These are phyloP conservation scores for Ceratina japonica DNA, from an alignment of 1,140 invertebrate species.

Conservation along the genomic window DNA sequence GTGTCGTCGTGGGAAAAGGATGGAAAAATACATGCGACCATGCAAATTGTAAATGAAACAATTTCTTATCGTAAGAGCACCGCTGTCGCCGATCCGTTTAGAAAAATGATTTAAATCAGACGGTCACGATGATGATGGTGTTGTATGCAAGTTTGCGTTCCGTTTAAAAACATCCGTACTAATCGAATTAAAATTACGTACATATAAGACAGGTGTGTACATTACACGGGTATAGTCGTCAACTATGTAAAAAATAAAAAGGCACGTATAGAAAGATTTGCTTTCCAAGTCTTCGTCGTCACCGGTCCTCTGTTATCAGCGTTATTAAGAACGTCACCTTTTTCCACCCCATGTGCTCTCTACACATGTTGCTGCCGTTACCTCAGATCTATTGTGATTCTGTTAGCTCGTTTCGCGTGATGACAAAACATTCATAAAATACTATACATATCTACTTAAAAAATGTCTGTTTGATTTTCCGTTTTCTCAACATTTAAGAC, in stretches of 20 bases:
- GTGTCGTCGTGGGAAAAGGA: slow-evolving; percentile 61
- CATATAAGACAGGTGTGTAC: slow-evolving; percentile 25
- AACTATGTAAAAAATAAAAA: slow-evolving; percentile 49
- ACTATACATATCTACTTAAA: slow-evolving; percentile 64
- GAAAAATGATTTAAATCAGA: slow-evolving; percentile 23
- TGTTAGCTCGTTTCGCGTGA: slow-evolving; percentile 42
- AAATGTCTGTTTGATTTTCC: slow-evolving; percentile 70
- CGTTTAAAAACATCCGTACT: slow-evolving; percentile 21
- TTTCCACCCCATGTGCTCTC: slow-evolving; percentile 63
- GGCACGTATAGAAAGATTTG: slow-evolving; percentile 44
- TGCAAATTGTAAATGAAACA: slow-evolving; percentile 34
- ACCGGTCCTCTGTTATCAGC: slow-evolving; percentile 30
- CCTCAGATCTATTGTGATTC: slow-evolving; percentile 58
- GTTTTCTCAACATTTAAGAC: slow-evolving; percentile 67
- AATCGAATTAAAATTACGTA: slow-evolving; percentile 34
- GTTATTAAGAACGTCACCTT: slow-evolving; percentile 59
- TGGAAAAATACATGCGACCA: slow-evolving; percentile 27
- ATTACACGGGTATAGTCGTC: slow-evolving; percentile 1
- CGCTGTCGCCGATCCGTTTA: slow-evolving; percentile 25
- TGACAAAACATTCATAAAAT: slow-evolving; percentile 66
- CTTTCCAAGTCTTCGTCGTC: slow-evolving; percentile 34
- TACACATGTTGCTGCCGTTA: slow-evolving; percentile 59
- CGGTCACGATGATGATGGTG: background rate
- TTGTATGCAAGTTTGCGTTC: background rate
- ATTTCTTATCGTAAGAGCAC: slow-evolving; percentile 38